Base-by-base conservation (phyloP, 1,140 invertebrate species). In the Elysia chlorotica region DNA sequence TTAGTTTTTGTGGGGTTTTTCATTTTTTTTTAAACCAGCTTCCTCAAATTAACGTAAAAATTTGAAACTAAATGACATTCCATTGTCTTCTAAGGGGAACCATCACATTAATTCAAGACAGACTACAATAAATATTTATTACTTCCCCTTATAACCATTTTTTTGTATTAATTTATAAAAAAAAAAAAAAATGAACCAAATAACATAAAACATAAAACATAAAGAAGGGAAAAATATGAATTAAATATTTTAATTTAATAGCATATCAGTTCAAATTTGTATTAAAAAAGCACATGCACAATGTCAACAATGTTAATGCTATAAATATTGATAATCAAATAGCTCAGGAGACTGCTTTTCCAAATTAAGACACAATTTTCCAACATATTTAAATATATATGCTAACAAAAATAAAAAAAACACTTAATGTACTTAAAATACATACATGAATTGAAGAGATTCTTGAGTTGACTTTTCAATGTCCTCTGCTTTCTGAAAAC, bases 401-500 rank as follows among this genome's bases (percentile, higher is more conserved):
- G 41, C n/a, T 14, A 10, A 48, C 10, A 48, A 14, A 48, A 48
- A 48, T n/a, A 48, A n/a, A 48, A 48, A 10, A 10, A 48, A n/a
- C n/a, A 14, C n/a, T 48, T 48, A 14, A 48, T 14, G n/a, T 48
- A 48, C 10, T 48, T 48, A n/a, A n/a, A 21, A 6, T 38, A 69
- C 67, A 23, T 59, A 69, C 67, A 69, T 19, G 36, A 33, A 69
- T 35, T 2, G 23, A 6, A 2, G 10, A 33, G 67, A 69, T 59
- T 69, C 5, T 33, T 69, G 33, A 37, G n/a, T 38, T 1, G 57
- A 53, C 5, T 33, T 2, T 25, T 69, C 67, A n/a, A 69, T 28
- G 56, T 36, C 36, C 2, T 54, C 36, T 36, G 54, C 35, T 69
- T 69, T 69, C 67, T 69, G 21, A 30, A 38, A 38, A 2, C 2